Evolutionary conservation across 2,888 invertebrate genomes (phyloP), one percentile per base, ranked within the genome.

Genomic region (Lasioglossum figueresi): DNA sequence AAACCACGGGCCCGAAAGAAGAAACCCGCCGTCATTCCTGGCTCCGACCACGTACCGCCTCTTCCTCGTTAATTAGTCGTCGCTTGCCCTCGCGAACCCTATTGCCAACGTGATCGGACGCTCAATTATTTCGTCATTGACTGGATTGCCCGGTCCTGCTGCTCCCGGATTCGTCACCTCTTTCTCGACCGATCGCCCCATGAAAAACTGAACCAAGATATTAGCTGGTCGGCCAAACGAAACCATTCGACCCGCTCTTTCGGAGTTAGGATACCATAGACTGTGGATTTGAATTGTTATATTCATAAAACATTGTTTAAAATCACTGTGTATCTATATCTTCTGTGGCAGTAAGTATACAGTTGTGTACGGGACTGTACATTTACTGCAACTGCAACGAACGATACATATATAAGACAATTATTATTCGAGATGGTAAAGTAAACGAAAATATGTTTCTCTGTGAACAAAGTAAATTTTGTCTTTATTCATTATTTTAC

Each of bases 21-120:
- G 66, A 66, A 66, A 79, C 74, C 34, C 19, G n/a, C 16, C 73
- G 83, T 2, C 34, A 19, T 34, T 34, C 34, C 63, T 16, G 63
- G 31, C 63, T 79, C 80, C 56, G 76, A 37, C 80, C 86, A 63
- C 84, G 76, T 83, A 78, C 74, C 80, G 79, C 74, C 72, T 59
- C 72, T 76, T 72, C 68, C 83, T 90, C 88, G 88, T 90, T 89
- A 89, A 89, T 89, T 89, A 90, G 87, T 63, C 82, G 43, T 34
- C 81, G 82, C 48, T 84, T 79, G 79, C 80, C 81, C 85, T 80
- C 74, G 72, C 83, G 78, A 83, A 82, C 73, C 72, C 82, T 85
- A 79, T 87, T 79, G 73, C 77, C 83, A 81, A 87, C 83, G 89
- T 86, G 88, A 88, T 71, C 80, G 74, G 87, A 85, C 83, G 76